Percentiles rank a stretch among this genome's conserved stretches.
phyloP scores from a whole-genome alignment of 2,797 vertebrate genomes.

The Enteromius argenteus region DNA sequence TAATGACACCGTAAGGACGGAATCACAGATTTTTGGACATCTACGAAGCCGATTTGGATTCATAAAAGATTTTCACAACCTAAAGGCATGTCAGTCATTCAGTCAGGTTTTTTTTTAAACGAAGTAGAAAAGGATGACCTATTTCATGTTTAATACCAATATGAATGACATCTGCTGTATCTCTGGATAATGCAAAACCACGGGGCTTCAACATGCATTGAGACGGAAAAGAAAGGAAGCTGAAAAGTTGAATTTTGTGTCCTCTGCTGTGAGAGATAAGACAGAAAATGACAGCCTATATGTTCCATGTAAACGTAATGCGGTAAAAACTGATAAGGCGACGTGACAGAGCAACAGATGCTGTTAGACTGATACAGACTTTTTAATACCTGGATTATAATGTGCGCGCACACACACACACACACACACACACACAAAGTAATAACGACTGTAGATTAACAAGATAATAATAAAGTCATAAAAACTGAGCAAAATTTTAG shows the following conservation, averaged over 20 bases:
- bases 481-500: constrained; percentile 9
- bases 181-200: constrained; percentile 50
- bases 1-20: constrained; percentile 54
- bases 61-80: constrained; percentile 29
- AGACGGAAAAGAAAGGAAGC: constrained; percentile 47
- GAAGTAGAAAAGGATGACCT: constrained; percentile 46
- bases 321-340: constrained; percentile 57
- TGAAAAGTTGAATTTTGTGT: constrained; percentile 54
- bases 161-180: constrained; percentile 51
- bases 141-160: constrained; percentile 52
- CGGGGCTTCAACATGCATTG: constrained; percentile 49
- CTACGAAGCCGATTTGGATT: constrained; percentile 20
- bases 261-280: constrained; percentile 61
- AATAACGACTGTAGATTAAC: constrained; percentile 4
- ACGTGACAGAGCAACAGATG: constrained; percentile 64
- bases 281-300: constrained; percentile 59
- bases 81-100: constrained; percentile 37
- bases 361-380: constrained; percentile 57
- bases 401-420: constrained; percentile 4
- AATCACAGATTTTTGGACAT: constrained; percentile 33
- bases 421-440: not conserved
- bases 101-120: constrained; percentile 43
- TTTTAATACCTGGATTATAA: constrained; percentile 59
- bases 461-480: constrained; percentile 19
- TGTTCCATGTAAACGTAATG: constrained; percentile 60